These are phyloP conservation scores for Ommatoiulus sabulosus DNA, from an alignment of 2,888 invertebrate genomes.

Conservation along the genomic window DNA sequence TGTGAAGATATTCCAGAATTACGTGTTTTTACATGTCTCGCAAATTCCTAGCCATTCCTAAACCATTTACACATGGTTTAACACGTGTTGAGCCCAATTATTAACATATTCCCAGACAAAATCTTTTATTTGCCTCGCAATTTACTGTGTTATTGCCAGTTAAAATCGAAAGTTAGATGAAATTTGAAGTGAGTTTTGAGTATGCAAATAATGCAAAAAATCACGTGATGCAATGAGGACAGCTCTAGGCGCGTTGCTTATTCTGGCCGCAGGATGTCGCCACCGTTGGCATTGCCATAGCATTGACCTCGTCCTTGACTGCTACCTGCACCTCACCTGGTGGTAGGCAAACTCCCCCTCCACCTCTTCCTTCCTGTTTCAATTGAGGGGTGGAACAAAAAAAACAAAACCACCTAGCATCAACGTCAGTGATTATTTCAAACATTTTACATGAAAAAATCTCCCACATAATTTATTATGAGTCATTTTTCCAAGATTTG, in stretches of 20 bases:
- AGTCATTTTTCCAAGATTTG: slow-evolving; percentile 51
- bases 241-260: not conserved
- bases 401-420: not conserved
- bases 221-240: too few species aligned
- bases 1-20: too few species aligned
- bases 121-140: too few species aligned
- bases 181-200: not conserved
- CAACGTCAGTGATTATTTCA: slow-evolving; percentile 52
- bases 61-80: too few species aligned
- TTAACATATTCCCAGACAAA: too few species aligned
- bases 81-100: too few species aligned
- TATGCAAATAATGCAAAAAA: too few species aligned
- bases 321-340: slow-evolving; percentile 39
- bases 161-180: not conserved
- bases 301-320: slow-evolving; percentile 54
- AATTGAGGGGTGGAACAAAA: slow-evolving; percentile 45
- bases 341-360: slow-evolving; percentile 39
- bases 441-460: not conserved
- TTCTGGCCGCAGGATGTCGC: slow-evolving; percentile 2
- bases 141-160: not conserved
- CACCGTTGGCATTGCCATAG: slow-evolving; percentile 17
- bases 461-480: slow-evolving; percentile 21
- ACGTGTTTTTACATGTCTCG: too few species aligned
- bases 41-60: too few species aligned
- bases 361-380: slow-evolving; percentile 50